Base-by-base conservation (phyloP, 2,113 vertebrate species). In the Zosterops lateralis region DNA sequence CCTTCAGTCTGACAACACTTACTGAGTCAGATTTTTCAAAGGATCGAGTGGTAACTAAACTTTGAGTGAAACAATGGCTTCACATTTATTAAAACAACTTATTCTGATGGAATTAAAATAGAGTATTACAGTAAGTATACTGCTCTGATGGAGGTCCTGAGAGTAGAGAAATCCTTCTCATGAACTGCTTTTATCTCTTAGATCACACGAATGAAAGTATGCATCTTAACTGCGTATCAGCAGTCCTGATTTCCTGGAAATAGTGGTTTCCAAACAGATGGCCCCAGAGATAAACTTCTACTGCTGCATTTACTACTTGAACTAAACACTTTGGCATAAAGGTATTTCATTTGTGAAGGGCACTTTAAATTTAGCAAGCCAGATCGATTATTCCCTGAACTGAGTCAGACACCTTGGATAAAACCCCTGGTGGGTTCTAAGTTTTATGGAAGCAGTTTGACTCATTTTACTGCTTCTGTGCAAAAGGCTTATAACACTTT, bases 341-440 rank as follows among this genome's bases (percentile, higher is more conserved):
- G 31, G 20, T 51, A 56, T 72, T 87, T 71, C 0, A n/a, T 88
- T 90, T 72, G 84, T n/a, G 48, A 53, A 48, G 22, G 71, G 42
- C 25, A 24, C 19, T 93, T 94, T 90, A 82, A 93, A 94, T 93
- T 92, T 90, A 93, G 86, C 25, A 67, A 44, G 21, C 75, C 61
- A 17, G 34, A 72, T 78, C 1, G 4, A 92, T 89, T 65, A 65
- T 25, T 71, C 51, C 29, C 31, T 85, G 66, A 17, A 53, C 26
- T 87, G 82, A 76, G 71, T 67, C 56, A 96, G 20, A 65, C 17
- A 74, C 15, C 72, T 83, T 65, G 66, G 75, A 67, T 85, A 14
- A 61, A 56, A 53, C 12, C 36, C 50, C 24, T 60, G 19, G 3
- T 34, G 2, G 9, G 38, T 60, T 81, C 10, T 62, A 50, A 79